A percentile compares a stretch with the other conserved stretches of the same genome.
Evolutionary conservation across 2,797 vertebrate species (phyloP).

Genomic region (Iguana delicatissima): DNA sequence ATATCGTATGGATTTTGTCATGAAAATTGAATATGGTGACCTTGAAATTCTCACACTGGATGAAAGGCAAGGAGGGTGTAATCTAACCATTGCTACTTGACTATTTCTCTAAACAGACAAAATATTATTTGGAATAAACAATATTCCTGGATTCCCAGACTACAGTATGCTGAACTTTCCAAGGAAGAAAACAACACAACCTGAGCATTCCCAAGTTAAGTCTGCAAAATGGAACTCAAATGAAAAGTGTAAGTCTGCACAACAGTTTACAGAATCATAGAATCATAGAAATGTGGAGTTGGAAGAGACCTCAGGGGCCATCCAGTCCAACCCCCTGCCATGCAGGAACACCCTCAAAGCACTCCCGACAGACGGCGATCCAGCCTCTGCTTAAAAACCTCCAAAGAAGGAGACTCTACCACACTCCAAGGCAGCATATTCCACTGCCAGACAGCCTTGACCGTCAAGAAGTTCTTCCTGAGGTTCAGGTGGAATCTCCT

Average conservation of each 20-base stretch:
- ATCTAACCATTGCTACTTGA: conserved; percentile 36
- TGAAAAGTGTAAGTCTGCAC: neutral
- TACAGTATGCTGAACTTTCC: neutral
- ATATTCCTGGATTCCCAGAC: neutral
- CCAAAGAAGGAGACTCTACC: no score
- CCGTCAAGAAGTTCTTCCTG: no score
- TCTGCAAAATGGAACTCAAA: neutral
- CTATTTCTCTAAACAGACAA: conserved; percentile 45
- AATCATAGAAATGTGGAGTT: no score
- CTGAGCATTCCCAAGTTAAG: conserved; percentile 7
- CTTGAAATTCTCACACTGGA: conserved; percentile 59
- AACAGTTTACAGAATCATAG: no score
- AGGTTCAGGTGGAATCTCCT: no score
- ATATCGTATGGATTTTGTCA: conserved; percentile 64
- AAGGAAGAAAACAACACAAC: neutral
- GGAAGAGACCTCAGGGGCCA: no score
- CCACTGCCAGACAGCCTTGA: no score
- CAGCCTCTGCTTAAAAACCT: no score
- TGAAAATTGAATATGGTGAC: conserved; percentile 68
- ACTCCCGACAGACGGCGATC: no score
- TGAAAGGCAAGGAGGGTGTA: conserved; percentile 46
- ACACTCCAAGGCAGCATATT: no score
- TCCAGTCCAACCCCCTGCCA: no score
- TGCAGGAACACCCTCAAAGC: no score
- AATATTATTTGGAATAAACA: neutral